Conservation (phyloP, 2,888 invertebrate genomes). For the Drosophila bunnanda region DNA sequence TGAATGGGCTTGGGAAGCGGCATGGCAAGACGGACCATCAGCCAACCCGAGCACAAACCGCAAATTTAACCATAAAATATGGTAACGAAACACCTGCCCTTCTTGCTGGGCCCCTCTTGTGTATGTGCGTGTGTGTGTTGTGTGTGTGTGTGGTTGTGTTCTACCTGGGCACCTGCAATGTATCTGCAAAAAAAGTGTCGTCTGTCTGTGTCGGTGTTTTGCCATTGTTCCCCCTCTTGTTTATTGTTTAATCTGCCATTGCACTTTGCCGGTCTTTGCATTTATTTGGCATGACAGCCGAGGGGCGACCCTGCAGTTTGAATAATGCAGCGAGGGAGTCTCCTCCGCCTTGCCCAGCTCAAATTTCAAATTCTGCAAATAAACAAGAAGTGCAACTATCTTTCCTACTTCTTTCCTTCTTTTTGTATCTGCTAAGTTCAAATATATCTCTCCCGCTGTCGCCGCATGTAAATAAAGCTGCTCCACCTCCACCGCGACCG, state of each 20-base stretch:
- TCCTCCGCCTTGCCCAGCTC: conserved; percentile 47
- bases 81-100: conserved; percentile 74
- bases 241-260: conserved; percentile 71
- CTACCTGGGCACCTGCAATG: conserved; percentile 33
- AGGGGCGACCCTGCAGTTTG: conserved; percentile 31
- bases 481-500: not conserved
- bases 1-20: conserved; percentile 65
- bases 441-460: conserved; percentile 33
- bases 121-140: conserved; percentile 23
- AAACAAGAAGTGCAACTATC: conserved; percentile 32
- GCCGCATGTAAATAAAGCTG: conserved; percentile 42
- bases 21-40: conserved; percentile 52
- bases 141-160: not conserved
- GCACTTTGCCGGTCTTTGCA: conserved; percentile 57
- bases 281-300: conserved; percentile 31
- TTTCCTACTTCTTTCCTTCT: not conserved
- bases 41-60: conserved; percentile 43
- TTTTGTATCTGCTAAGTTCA: conserved; percentile 12
- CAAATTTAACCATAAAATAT: conserved; percentile 77
- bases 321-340: conserved; percentile 2
- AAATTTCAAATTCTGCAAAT: conserved; percentile 51
- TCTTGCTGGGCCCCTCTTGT: conserved; percentile 24
- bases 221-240: conserved; percentile 41
- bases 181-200: conserved; percentile 46
- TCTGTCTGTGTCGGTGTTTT: conserved; percentile 39